Evolutionary conservation across 2,113 vertebrate species (phyloP).

Genomic region (Corythoichthys haematopterus): DNA sequence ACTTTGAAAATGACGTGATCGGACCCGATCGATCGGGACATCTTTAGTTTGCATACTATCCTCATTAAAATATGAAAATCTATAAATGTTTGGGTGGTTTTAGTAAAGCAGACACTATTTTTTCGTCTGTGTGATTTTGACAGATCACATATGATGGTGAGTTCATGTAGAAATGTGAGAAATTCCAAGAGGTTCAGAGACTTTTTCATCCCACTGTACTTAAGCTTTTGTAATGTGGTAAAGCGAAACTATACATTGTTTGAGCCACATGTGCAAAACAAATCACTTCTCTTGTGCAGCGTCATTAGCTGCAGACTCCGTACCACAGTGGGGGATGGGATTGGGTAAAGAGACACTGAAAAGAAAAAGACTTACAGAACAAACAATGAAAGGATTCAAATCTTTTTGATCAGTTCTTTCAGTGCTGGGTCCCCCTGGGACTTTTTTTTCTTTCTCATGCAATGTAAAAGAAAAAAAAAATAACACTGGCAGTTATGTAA

Average conservation of each 20-base stretch:
- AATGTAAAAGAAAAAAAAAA: background rate
- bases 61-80: no score
- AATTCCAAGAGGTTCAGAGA: no score
- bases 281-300: conserved; percentile 24
- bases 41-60: no score
- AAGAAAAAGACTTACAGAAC: conserved; percentile 7
- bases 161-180: no score
- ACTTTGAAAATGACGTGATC: no score
- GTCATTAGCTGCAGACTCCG: conserved; percentile 24
- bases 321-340: background rate
- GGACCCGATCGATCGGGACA: no score
- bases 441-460: background rate
- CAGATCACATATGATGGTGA: no score
- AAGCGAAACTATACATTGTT: conserved; percentile 28
- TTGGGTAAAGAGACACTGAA: conserved; percentile 1
- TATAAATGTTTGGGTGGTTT: no score
- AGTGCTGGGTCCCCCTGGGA: background rate
- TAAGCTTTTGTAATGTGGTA: conserved; percentile 3
- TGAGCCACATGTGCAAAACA: conserved; percentile 48
- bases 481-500: background rate
- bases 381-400: conserved; percentile 22
- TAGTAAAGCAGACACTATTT: no score
- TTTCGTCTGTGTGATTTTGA: no score
- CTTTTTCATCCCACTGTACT: conserved; percentile 1
- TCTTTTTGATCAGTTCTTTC: background rate